Percentiles rank a stretch among this genome's conserved stretches.
Evolutionary conservation across 1,140 invertebrate species (phyloP).

Genomic region (Drosophila tsacasi): DNA sequence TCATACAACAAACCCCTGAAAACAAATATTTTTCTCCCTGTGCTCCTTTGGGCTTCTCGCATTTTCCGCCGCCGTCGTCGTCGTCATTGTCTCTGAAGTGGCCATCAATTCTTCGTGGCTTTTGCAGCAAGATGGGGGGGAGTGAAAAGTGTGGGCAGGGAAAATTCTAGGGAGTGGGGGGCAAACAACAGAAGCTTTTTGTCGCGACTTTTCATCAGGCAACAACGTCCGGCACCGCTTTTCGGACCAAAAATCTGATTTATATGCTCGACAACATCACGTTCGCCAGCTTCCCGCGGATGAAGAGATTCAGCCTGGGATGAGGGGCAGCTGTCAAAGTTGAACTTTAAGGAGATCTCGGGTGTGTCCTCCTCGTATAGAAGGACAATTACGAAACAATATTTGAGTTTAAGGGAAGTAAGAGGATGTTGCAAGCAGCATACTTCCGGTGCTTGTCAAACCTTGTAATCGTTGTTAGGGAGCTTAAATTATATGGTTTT

Average conservation of each 20-base stretch:
- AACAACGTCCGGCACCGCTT: conserved; percentile 49
- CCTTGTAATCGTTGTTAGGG: neutral
- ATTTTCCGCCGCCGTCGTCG: conserved; percentile 27
- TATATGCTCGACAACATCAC: conserved; percentile 78
- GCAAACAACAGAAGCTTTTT: conserved; percentile 66
- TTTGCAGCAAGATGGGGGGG: conserved; percentile 29
- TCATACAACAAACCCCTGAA: neutral
- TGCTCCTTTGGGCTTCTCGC: conserved; percentile 8
- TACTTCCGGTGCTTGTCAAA: conserved; percentile 1
- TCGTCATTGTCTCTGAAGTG: conserved; percentile 77
- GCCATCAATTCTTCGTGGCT: conserved; percentile 77
- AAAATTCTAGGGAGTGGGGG: neutral
- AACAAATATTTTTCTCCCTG: neutral
- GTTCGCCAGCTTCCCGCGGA: conserved; percentile 42
- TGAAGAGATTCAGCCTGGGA: conserved; percentile 38
- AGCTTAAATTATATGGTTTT: neutral
- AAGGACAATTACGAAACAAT: conserved; percentile 68
- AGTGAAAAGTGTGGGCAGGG: conserved; percentile 3
- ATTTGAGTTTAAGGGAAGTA: conserved; percentile 35
- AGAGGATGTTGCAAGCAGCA: neutral
- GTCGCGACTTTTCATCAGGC: conserved; percentile 75
- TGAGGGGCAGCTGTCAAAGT: conserved; percentile 29
- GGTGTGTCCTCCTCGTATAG: conserved; percentile 8
- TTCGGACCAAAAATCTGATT: conserved; percentile 73
- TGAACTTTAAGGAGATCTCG: conserved; percentile 31